These are phyloP conservation scores for Notarius lentiginosus DNA, from an alignment of 2,113 vertebrate species.

Conservation along the genomic window DNA sequence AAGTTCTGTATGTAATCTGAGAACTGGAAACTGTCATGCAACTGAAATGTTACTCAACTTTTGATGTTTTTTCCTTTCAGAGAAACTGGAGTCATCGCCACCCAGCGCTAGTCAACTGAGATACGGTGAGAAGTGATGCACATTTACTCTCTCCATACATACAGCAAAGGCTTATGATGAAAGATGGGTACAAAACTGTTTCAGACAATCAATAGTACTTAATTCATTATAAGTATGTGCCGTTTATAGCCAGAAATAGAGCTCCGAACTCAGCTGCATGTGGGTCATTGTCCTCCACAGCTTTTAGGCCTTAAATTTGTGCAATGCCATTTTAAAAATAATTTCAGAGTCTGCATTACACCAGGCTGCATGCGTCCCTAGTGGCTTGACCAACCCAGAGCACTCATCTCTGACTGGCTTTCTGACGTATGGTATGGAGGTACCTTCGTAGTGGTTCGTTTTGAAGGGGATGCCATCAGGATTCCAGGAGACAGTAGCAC, in stretches of 20 bases:
- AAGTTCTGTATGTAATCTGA: neutral
- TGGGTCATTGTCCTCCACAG: neutral
- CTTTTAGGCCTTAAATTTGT: neutral
- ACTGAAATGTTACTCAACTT: neutral
- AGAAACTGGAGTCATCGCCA: conserved; percentile 55
- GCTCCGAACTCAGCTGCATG: too few relatives aligned
- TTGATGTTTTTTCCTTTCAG: conserved; percentile 41
- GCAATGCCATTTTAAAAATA: neutral
- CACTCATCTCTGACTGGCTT: neutral
- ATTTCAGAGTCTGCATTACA: neutral
- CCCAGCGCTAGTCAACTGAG: conserved; percentile 65
- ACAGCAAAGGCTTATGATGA: neutral
- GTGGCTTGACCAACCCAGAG: too few relatives aligned
- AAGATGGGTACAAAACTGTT: neutral
- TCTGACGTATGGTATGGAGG: too few relatives aligned
- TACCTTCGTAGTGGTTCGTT: neutral
- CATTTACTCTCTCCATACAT: neutral
- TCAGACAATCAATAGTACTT: neutral
- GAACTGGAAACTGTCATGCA: neutral
- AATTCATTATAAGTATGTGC: neutral
- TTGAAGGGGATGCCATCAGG: neutral
- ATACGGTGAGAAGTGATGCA: conserved; percentile 64
- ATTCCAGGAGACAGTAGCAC: neutral
- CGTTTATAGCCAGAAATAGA: neutral
- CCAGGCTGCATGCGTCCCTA: neutral